Conservation (phyloP, 2,113 vertebrate genomes). For the Anhinga rufa region DNA sequence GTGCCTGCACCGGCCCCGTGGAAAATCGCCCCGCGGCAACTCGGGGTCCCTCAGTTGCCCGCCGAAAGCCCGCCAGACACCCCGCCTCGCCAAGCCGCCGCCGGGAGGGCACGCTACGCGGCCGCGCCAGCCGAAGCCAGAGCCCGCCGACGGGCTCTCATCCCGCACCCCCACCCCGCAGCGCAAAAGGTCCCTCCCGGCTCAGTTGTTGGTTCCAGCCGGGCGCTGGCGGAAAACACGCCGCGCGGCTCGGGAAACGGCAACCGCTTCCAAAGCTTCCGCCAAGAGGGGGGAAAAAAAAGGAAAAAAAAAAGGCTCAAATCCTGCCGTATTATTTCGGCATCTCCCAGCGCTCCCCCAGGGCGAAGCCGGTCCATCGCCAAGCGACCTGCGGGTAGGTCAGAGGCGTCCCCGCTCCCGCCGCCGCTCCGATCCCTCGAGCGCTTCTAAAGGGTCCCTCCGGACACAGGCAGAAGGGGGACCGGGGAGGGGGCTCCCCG, state of each 20-base stretch:
- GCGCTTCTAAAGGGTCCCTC: fast-evolving
- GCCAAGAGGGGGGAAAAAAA: fast-evolving
- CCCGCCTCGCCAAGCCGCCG: fast-evolving
- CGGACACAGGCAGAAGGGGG: fast-evolving
- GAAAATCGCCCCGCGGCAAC: fast-evolving
- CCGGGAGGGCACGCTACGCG: fast-evolving
- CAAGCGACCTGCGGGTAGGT: fast-evolving
- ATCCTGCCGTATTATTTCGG: fast-evolving
- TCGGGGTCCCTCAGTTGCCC: fast-evolving
- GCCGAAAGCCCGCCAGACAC: fast-evolving
- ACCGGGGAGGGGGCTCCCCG: not conserved
- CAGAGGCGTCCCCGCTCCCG: not conserved
- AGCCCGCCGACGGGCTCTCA: fast-evolving
- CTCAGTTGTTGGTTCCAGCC: not conserved
- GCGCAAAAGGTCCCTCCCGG: not conserved
- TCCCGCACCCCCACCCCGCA: fast-evolving
- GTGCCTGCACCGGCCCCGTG: not conserved
- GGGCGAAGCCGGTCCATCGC: fast-evolving
- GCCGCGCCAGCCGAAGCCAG: too few relatives aligned
- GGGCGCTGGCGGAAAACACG: fast-evolving
- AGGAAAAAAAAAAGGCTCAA: not conserved
- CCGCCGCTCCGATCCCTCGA: fast-evolving
- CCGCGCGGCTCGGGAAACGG: fast-evolving
- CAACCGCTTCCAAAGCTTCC: not conserved
- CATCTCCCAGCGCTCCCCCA: not conserved